These are phyloP conservation scores for Phyllotreta cruciferae DNA, from an alignment of 2,888 invertebrate species.

Conservation along the genomic window DNA sequence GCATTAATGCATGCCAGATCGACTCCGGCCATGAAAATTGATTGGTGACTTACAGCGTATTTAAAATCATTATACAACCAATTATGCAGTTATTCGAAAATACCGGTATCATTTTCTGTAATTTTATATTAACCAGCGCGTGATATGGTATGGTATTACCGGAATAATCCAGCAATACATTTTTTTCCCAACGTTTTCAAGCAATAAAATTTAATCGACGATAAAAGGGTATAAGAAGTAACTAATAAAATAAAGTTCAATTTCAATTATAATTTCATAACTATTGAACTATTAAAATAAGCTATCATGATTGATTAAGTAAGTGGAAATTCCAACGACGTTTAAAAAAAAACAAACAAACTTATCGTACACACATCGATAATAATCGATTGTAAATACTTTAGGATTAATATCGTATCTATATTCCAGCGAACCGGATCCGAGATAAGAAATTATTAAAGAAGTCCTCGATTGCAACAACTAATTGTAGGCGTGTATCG, in stretches of 20 bases:
- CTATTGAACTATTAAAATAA: too few relatives aligned
- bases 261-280: too few relatives aligned
- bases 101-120: conserved; percentile 12
- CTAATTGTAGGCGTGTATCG: conserved; percentile 18
- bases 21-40: background rate
- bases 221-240: conserved; percentile 1
- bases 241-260: too few relatives aligned
- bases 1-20: background rate
- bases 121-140: conserved; percentile 6
- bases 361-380: too few relatives aligned
- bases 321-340: too few relatives aligned
- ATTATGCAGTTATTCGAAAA: conserved; percentile 9
- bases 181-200: background rate
- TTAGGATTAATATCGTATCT: background rate
- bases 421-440: conserved; percentile 4
- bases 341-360: too few relatives aligned
- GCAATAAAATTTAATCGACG: conserved; percentile 4
- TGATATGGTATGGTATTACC: conserved; percentile 10
- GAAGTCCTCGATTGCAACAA: conserved; percentile 11
- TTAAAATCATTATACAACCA: conserved; percentile 9
- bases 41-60: conserved; percentile 8
- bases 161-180: conserved; percentile 5
- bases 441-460: conserved; percentile 8
- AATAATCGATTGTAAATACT: too few relatives aligned
- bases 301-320: too few relatives aligned